phyloP scores from a whole-genome alignment of 2,888 invertebrate genomes.

The Herminia tarsipennalis region DNA sequence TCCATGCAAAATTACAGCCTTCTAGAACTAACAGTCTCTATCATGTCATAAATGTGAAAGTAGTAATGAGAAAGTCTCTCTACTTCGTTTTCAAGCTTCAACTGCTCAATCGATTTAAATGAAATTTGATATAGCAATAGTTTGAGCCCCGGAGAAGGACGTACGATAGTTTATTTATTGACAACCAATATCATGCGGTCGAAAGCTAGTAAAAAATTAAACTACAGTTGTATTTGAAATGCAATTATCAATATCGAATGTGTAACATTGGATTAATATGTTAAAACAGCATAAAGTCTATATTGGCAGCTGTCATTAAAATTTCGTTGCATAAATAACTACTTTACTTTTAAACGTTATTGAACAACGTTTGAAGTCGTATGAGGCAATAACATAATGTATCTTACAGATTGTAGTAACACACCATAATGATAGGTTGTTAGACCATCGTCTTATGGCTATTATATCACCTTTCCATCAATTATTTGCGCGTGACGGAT shows the following conservation, averaged over 20 bases:
- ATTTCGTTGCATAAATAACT: slow-evolving; percentile 9
- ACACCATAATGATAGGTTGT: slow-evolving; percentile 26
- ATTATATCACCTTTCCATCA: slow-evolving; percentile 18
- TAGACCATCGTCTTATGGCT: slow-evolving; percentile 18
- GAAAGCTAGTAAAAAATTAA: too few relatives aligned
- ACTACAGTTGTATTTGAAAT: not conserved
- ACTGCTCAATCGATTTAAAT: too few relatives aligned
- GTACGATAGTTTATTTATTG: too few relatives aligned
- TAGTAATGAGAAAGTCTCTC: too few relatives aligned
- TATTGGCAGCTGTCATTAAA: slow-evolving; percentile 15
- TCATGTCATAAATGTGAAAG: too few relatives aligned
- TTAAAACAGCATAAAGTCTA: slow-evolving; percentile 1
- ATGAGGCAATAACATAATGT: slow-evolving; percentile 31
- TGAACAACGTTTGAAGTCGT: slow-evolving; percentile 19
- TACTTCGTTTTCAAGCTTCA: too few relatives aligned
- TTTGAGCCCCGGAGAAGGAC: too few relatives aligned
- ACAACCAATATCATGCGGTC: too few relatives aligned
- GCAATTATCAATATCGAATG: slow-evolving; percentile 6
- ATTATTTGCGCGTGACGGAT: slow-evolving; percentile 23
- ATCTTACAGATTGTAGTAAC: slow-evolving; percentile 28
- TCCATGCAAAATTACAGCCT: too few relatives aligned
- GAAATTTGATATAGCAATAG: too few relatives aligned
- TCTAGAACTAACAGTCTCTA: too few relatives aligned
- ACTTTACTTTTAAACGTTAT: slow-evolving; percentile 17
- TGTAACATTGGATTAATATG: slow-evolving; percentile 4